These are phyloP conservation scores for Euzetes globulus DNA, from an alignment of 2,888 invertebrate genomes.

Conservation along the genomic window DNA sequence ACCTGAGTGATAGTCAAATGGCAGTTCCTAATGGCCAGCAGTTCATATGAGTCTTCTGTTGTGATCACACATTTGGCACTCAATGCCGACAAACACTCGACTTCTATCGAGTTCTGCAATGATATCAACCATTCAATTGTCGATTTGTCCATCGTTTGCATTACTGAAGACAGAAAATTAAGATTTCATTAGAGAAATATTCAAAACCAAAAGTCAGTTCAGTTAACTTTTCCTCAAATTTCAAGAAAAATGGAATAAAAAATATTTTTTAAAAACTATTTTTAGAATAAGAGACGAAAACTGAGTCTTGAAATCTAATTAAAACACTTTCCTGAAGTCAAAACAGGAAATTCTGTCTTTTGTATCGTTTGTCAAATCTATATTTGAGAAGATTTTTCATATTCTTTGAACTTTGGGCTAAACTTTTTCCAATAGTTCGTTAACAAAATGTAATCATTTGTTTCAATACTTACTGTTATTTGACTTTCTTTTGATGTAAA, in stretches of 20 bases:
- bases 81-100: slow-evolving; percentile 79
- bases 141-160: slow-evolving; percentile 5
- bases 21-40: slow-evolving; percentile 46
- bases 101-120: slow-evolving; percentile 64
- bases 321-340: not conserved
- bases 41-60: slow-evolving; percentile 49
- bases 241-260: not conserved
- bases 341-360: not conserved
- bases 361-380: not conserved
- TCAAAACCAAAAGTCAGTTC: not conserved
- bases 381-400: too few species aligned
- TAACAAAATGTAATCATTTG: not conserved
- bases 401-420: too few species aligned
- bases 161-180: not conserved
- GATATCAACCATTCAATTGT: slow-evolving; percentile 62
- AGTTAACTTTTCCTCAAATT: not conserved
- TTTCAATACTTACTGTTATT: not conserved
- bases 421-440: too few species aligned
- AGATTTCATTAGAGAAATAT: not conserved
- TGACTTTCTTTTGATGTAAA: not conserved
- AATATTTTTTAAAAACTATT: not conserved
- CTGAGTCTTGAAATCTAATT: not conserved
- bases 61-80: slow-evolving; percentile 79
- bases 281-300: not conserved
- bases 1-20: slow-evolving; percentile 38